Conservation (phyloP, 2,888 invertebrate genomes). For the Diaprepes abbreviatus region DNA sequence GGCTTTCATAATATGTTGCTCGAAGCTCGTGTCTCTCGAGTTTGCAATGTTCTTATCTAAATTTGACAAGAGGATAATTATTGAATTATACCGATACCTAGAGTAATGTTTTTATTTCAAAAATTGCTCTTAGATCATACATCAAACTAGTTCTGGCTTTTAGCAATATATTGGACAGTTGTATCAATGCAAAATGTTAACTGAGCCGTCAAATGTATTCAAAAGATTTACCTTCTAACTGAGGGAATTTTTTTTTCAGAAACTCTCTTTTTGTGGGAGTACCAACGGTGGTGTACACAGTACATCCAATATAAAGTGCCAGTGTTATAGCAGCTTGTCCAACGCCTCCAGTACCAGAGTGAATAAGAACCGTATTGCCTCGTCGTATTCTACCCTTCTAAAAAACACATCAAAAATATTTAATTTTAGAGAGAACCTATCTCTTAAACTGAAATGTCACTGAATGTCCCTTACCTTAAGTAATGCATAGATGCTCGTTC, state of each 20-base stretch:
- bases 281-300: constrained; percentile 79
- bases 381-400: constrained; percentile 56
- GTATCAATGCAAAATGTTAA: too few species aligned
- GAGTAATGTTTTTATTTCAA: too few species aligned
- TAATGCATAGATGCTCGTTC: constrained; percentile 69
- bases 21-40: constrained; percentile 89
- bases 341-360: constrained; percentile 78
- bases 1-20: constrained; percentile 82
- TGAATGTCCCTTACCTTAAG: constrained; percentile 64
- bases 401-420: too few species aligned
- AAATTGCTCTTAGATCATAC: too few species aligned
- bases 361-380: constrained; percentile 67
- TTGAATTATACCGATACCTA: too few species aligned
- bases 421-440: too few species aligned
- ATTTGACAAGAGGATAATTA: too few species aligned
- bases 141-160: too few species aligned
- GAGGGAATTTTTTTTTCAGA: constrained; percentile 70
- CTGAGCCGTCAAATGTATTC: too few species aligned
- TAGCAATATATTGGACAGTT: too few species aligned
- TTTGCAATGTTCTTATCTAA: constrained; percentile 63
- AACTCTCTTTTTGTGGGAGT: constrained; percentile 75
- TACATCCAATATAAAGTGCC: constrained; percentile 74
- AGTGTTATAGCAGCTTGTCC: constrained; percentile 82
- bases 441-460: too few species aligned
- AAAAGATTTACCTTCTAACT: constrained; percentile 53